Evolutionary conservation across 2,888 invertebrate species (phyloP).

Genomic region (Synanthedon andrenaeformis): DNA sequence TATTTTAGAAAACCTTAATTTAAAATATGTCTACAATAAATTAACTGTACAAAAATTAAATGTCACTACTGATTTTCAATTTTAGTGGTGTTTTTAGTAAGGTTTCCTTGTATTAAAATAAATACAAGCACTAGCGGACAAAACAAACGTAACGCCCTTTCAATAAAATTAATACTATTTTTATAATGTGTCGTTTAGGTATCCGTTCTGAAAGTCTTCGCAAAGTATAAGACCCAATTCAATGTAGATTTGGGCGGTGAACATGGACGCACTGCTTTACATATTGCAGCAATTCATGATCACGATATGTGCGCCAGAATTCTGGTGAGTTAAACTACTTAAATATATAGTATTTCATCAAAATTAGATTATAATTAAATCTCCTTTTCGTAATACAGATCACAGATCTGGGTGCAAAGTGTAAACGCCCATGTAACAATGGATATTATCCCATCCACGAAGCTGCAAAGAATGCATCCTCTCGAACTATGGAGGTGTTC

Average conservation of each 20-base stretch:
- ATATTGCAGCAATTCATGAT: constrained; percentile 87
- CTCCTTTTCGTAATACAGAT: constrained; percentile 64
- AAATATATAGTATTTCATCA: too few species aligned
- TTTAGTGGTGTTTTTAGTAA: too few species aligned
- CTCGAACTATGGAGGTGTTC: constrained; percentile 85
- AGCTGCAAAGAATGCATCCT: constrained; percentile 90
- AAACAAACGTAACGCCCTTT: too few species aligned
- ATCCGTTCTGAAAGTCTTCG: constrained; percentile 75
- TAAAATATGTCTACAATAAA: not conserved
- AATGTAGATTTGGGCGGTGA: constrained; percentile 83
- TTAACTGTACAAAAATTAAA: too few species aligned
- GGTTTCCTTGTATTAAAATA: too few species aligned
- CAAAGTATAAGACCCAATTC: constrained; percentile 75
- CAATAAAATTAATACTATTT: too few species aligned
- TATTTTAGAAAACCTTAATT: not conserved
- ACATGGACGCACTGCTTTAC: constrained; percentile 84
- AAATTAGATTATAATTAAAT: too few species aligned
- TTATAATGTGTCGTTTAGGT: constrained; percentile 43
- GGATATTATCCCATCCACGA: constrained; percentile 93
- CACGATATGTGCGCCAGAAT: constrained; percentile 84
- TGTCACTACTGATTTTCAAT: not conserved
- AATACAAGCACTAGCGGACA: too few species aligned
- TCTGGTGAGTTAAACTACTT: constrained; percentile 69
- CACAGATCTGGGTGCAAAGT: constrained; percentile 81
- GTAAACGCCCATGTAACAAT: constrained; percentile 84